phyloP scores from a whole-genome alignment of 1,140 invertebrate genomes.

The Drosophila sp. region DNA sequence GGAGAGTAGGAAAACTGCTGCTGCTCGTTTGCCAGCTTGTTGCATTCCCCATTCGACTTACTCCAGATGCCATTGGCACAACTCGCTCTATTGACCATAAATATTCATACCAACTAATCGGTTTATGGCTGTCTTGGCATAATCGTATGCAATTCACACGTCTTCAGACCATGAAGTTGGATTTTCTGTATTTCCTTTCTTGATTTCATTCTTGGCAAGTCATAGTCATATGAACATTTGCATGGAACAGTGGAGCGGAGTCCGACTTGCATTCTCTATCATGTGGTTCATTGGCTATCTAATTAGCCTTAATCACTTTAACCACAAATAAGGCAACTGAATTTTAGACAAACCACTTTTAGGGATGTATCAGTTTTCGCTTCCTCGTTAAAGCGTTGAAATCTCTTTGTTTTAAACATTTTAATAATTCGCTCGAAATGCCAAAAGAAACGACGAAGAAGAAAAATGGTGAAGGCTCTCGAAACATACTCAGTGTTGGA shows the following conservation, averaged over 20 bases:
- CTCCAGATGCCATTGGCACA: slow-evolving; percentile 15
- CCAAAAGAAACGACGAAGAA: neutral
- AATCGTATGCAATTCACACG: slow-evolving; percentile 62
- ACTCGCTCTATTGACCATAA: slow-evolving; percentile 52
- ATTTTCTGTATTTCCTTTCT: slow-evolving; percentile 19
- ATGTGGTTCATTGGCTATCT: neutral
- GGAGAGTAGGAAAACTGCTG: slow-evolving; percentile 25
- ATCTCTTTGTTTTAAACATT: neutral
- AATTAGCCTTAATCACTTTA: neutral
- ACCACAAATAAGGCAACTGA: no score
- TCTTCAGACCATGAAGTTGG: slow-evolving; percentile 59
- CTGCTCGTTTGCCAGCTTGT: slow-evolving; percentile 44
- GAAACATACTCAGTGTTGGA: neutral
- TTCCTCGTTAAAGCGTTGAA: neutral
- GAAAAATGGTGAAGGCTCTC: neutral
- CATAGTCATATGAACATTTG: slow-evolving; percentile 1
- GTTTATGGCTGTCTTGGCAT: slow-evolving; percentile 58
- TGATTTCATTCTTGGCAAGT: slow-evolving; percentile 14
- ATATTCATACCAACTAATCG: slow-evolving; percentile 77
- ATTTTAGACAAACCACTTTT: no score
- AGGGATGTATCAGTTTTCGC: neutral
- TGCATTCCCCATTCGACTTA: slow-evolving; percentile 45
- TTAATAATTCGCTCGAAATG: slow-evolving; percentile 5
- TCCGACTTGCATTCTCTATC: no score
- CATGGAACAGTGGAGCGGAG: neutral